Base-by-base conservation (phyloP, 2,888 invertebrate species). In the Aleiodes leptofemur region DNA sequence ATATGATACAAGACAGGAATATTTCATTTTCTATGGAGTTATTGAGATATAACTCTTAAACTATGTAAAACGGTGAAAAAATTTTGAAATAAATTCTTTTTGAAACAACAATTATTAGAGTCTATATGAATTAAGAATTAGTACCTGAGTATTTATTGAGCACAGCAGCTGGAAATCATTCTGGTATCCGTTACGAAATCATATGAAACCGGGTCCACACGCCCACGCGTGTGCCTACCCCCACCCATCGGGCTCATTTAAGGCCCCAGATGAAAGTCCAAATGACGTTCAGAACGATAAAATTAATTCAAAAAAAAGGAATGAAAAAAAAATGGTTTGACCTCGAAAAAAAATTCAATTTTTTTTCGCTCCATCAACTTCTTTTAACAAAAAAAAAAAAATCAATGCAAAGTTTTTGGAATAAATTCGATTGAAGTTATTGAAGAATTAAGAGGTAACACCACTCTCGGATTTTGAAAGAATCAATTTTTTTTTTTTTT, bases 191-290 rank as follows among this genome's bases (percentile, higher is more conserved):
- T 84, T 84, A 84, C 81, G 84, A 84, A 84, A 84, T 84, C 80
- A 82, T 80, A 80, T 83, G 81, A 82, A 84, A 83, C 83, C 83
- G 82, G 84, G 81, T 80, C 81, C 77, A 38, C 74, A 82, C 83
- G 79, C 84, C 84, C 78, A 84, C 84, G 80, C 81, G 74, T 56
- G 75, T 50, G 70, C 59, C 57, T 50, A n/a, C 16, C 48, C 61
- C 64, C 64, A 64, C 64, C 11, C 59, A 56, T 11, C n/a, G 43
- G 77, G 16, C 51, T 61, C 48, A 50, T 61, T 69, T 51, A 43
- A 48, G 72, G 75, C 79, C 70, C 69, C 73, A 70, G 80, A 84
- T 83, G 83, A 84, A 84, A 84, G 82, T 83, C 77, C 71, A 72
- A 31, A 31, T 69, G 43, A 56, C 43, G 38, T 61, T 14, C 38